A percentile compares a stretch with the other conserved stretches of the same genome.
Evolutionary conservation across 2,888 invertebrate genomes (phyloP).

Genomic region (Punctoribates punctum): DNA sequence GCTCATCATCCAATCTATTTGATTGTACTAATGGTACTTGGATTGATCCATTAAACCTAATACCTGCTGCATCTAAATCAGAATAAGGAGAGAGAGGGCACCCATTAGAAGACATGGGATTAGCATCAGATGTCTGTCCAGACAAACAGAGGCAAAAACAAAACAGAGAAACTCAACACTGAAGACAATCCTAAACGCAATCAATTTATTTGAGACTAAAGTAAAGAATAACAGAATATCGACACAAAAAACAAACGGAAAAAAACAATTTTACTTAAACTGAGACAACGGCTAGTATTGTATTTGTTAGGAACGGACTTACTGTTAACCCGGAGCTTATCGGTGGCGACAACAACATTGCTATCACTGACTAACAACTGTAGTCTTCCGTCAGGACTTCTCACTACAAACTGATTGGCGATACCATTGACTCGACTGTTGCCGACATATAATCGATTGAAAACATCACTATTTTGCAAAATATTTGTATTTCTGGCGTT

Average conservation of each 20-base stretch:
- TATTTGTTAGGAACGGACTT: slow-evolving; percentile 40
- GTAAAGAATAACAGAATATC: neutral
- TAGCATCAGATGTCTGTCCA: slow-evolving; percentile 24
- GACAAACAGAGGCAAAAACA: no score
- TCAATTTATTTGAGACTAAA: neutral
- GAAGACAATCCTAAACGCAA: no score
- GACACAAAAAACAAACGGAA: neutral
- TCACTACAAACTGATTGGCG: slow-evolving; percentile 44
- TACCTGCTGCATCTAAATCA: slow-evolving; percentile 29
- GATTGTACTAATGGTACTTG: slow-evolving; percentile 83
- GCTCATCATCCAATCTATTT: slow-evolving; percentile 66
- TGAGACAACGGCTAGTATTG: neutral
- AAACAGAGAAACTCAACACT: no score
- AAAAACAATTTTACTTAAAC: neutral
- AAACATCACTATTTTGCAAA: slow-evolving; percentile 8
- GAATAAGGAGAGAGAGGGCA: neutral
- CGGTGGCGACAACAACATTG: slow-evolving; percentile 73
- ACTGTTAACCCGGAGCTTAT: slow-evolving; percentile 66
- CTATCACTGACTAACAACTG: slow-evolving; percentile 61
- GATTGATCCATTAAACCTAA: slow-evolving; percentile 42
- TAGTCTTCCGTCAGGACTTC: slow-evolving; percentile 40
- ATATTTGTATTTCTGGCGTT: neutral
- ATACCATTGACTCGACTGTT: slow-evolving; percentile 40
- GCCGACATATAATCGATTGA: slow-evolving; percentile 15
- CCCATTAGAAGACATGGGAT: neutral